Percentiles rank a stretch among this genome's conserved stretches.
Evolutionary conservation across 2,888 invertebrate species (phyloP).

Genomic region (Harpagoxenus sublaevis): DNA sequence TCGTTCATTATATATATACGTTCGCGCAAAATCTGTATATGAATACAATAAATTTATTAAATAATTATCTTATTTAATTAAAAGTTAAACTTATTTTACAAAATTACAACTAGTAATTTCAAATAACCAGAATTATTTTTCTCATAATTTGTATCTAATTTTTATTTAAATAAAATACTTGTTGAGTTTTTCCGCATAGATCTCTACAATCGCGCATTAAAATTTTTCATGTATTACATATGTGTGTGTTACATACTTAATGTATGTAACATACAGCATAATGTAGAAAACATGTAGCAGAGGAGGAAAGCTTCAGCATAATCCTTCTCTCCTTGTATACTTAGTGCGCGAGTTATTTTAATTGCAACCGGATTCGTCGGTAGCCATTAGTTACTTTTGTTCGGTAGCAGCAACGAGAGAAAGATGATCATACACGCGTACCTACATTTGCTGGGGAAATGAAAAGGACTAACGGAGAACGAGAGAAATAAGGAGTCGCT

Average conservation of each 20-base stretch:
- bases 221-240: background rate
- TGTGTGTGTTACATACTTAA: background rate
- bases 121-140: background rate
- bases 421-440: background rate
- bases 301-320: background rate
- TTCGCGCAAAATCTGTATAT: background rate
- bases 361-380: slow-evolving; percentile 32
- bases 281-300: background rate
- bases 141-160: background rate
- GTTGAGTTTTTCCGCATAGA: background rate
- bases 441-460: slow-evolving; percentile 9
- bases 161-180: slow-evolving; percentile 3
- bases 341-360: slow-evolving; percentile 31
- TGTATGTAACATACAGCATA: background rate
- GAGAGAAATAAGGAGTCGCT: slow-evolving; percentile 47
- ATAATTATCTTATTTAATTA: background rate
- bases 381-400: slow-evolving; percentile 15
- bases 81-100: background rate
- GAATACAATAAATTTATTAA: background rate
- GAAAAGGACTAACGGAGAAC: slow-evolving; percentile 12
- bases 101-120: background rate
- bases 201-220: background rate
- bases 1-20: background rate
- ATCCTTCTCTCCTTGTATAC: background rate
- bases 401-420: background rate